phyloP scores from a whole-genome alignment of 2,797 vertebrate genomes.

The Alosa sapidissima region DNA sequence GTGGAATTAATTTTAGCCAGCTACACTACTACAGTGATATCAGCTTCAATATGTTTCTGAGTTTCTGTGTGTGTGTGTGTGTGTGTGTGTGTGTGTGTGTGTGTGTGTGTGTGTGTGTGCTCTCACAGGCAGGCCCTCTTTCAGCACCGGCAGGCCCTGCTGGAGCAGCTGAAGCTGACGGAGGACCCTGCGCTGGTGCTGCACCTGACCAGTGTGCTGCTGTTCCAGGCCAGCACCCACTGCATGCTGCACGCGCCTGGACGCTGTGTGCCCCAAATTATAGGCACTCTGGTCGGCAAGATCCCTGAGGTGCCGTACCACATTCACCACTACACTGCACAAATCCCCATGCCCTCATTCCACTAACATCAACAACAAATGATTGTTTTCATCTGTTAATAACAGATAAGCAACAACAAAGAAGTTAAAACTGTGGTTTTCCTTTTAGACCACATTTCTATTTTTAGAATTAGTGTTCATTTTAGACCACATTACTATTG shows the following conservation, averaged over 20 bases:
- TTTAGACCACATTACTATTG: too few relatives aligned
- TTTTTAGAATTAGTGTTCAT: too few relatives aligned
- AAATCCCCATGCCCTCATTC: not conserved
- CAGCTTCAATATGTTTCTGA: not conserved
- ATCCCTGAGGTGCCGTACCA: slow-evolving; percentile 77
- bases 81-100: not conserved
- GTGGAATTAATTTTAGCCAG: not conserved
- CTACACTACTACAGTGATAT: not conserved
- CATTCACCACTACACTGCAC: not conserved
- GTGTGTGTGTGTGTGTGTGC: not conserved
- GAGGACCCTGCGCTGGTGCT: slow-evolving; percentile 91
- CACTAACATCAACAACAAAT: not conserved
- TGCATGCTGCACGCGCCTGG: slow-evolving; percentile 94
- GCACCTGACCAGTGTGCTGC: slow-evolving; percentile 87
- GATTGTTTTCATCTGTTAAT: not conserved
- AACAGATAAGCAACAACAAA: not conserved
- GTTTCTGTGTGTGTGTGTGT: not conserved
- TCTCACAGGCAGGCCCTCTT: slow-evolving; percentile 76
- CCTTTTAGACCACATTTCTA: too few relatives aligned
- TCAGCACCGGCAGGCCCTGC: slow-evolving; percentile 87
- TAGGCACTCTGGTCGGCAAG: slow-evolving; percentile 79
- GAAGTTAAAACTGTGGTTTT: too few relatives aligned
- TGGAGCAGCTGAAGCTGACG: slow-evolving; percentile 86
- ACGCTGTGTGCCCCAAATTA: slow-evolving; percentile 92
- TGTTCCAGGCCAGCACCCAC: slow-evolving; percentile 88